Conservation (phyloP, 1,140 invertebrate genomes). For the Drosophila bipectinata region DNA sequence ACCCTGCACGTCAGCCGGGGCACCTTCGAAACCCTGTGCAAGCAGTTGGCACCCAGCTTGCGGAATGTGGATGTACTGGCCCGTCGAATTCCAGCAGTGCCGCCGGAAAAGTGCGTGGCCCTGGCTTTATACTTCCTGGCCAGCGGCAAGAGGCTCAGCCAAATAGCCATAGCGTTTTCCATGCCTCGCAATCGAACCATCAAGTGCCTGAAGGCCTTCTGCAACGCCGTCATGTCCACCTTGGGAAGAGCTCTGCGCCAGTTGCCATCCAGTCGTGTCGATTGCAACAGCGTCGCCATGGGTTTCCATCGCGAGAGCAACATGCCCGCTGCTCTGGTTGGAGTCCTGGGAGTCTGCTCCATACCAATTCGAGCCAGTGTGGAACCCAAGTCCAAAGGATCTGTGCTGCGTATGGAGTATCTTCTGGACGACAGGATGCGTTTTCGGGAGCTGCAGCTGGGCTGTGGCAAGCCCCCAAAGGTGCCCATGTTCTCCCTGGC, state of each 20-base stretch:
- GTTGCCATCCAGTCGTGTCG: slow-evolving; percentile 51
- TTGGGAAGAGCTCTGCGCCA: slow-evolving; percentile 51
- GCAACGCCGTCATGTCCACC: slow-evolving; percentile 61
- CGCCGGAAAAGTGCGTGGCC: slow-evolving; percentile 59
- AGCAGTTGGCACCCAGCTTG: slow-evolving; percentile 50
- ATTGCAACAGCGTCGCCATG: slow-evolving; percentile 52
- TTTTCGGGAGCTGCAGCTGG: slow-evolving; percentile 67
- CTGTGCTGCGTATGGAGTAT: slow-evolving; percentile 60
- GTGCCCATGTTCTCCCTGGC: slow-evolving; percentile 45
- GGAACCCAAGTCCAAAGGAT: slow-evolving; percentile 1
- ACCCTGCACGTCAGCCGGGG: slow-evolving; percentile 61
- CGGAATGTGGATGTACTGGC: slow-evolving; percentile 32
- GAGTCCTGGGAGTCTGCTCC: slow-evolving; percentile 64
- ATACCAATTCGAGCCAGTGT: slow-evolving; percentile 52
- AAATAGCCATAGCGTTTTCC: slow-evolving; percentile 55
- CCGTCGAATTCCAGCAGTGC: slow-evolving; percentile 2
- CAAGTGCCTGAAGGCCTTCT: slow-evolving; percentile 62
- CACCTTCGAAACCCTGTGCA: slow-evolving; percentile 62
- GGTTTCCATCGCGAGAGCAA: slow-evolving; percentile 65
- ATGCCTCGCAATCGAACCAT: slow-evolving; percentile 42
- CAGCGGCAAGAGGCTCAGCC: slow-evolving; percentile 58
- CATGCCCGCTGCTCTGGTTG: slow-evolving; percentile 66
- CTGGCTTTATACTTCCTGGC: slow-evolving; percentile 66
- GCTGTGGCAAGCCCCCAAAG: slow-evolving; percentile 8
- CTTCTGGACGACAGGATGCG: slow-evolving; percentile 69